A percentile compares a stretch with the other conserved stretches of the same genome.
These are phyloP conservation scores for Cephalopterus ornatus DNA, from an alignment of 2,113 vertebrate genomes.

Conservation along the genomic window DNA sequence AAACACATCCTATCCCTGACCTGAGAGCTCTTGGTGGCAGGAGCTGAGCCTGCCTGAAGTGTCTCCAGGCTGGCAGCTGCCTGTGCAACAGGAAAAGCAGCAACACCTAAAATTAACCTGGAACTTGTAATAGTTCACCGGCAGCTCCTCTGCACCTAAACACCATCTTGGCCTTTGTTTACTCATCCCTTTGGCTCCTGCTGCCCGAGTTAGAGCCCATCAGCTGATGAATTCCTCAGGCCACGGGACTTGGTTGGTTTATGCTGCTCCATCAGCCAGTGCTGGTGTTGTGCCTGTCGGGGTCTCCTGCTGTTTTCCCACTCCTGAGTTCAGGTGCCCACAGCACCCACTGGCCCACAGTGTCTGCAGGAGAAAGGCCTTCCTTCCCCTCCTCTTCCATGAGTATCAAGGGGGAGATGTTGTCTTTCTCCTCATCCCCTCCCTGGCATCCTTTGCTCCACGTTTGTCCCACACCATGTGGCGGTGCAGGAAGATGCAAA, in stretches of 20 bases:
- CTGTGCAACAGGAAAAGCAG: background rate
- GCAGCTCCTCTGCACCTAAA: background rate
- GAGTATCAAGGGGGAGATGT: background rate
- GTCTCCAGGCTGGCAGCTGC: background rate
- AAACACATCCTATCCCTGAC: no score
- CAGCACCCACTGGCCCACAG: background rate
- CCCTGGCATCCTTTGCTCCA: background rate
- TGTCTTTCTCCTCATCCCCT: background rate
- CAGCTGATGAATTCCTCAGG: background rate
- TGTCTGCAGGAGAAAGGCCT: background rate
- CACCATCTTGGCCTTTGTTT: background rate
- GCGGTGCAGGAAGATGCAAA: background rate
- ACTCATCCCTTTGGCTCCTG: background rate
- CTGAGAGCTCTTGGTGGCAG: background rate
- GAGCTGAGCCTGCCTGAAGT: background rate
- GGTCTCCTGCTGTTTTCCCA: background rate
- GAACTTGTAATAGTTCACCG: background rate
- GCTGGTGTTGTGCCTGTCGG: fast-evolving
- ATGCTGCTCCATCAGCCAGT: background rate
- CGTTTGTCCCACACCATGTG: background rate
- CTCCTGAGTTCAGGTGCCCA: fast-evolving
- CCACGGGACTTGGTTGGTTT: background rate
- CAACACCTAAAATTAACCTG: background rate
- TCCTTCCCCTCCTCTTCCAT: background rate
- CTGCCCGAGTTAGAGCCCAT: background rate